Conservation (phyloP, 2,113 vertebrate species). For the Aviceda subcristata region DNA sequence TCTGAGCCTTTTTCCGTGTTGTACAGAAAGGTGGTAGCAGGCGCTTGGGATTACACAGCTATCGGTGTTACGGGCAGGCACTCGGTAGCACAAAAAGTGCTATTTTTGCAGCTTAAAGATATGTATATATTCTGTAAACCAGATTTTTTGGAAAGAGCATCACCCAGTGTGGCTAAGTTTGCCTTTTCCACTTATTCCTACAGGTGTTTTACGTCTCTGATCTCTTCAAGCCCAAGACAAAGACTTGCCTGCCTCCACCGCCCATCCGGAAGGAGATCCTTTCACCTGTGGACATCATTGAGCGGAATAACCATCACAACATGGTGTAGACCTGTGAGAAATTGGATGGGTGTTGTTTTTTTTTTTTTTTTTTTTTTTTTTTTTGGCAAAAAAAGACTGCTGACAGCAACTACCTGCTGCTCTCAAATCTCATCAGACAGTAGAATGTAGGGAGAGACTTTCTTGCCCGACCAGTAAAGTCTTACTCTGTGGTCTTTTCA, state of each 20-base stretch:
- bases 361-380: neutral
- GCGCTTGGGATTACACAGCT: neutral
- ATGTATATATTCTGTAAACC: neutral
- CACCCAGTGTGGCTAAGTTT: neutral
- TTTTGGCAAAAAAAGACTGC: slow-evolving; percentile 72
- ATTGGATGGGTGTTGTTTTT: slow-evolving; percentile 9
- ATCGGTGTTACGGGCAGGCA: fast-evolving
- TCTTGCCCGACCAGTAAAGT: slow-evolving; percentile 75
- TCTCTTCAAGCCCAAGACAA: slow-evolving; percentile 89
- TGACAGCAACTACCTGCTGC: slow-evolving; percentile 86
- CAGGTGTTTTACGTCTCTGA: slow-evolving; percentile 96
- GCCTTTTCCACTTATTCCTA: neutral
- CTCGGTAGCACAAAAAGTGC: neutral
- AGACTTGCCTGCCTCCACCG: slow-evolving; percentile 81
- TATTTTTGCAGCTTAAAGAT: neutral
- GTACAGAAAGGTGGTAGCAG: neutral
- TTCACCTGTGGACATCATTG: slow-evolving; percentile 92
- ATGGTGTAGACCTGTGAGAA: slow-evolving; percentile 77
- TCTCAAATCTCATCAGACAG: slow-evolving; percentile 96
- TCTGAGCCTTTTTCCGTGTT: neutral
- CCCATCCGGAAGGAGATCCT: slow-evolving; percentile 94
- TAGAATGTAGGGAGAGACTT: slow-evolving; percentile 98
- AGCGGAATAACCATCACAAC: slow-evolving; percentile 96
- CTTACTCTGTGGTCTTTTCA: slow-evolving; percentile 79
- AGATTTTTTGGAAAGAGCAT: neutral